These are phyloP conservation scores for Melieria omissa DNA, from an alignment of 2,888 invertebrate species.

Conservation along the genomic window DNA sequence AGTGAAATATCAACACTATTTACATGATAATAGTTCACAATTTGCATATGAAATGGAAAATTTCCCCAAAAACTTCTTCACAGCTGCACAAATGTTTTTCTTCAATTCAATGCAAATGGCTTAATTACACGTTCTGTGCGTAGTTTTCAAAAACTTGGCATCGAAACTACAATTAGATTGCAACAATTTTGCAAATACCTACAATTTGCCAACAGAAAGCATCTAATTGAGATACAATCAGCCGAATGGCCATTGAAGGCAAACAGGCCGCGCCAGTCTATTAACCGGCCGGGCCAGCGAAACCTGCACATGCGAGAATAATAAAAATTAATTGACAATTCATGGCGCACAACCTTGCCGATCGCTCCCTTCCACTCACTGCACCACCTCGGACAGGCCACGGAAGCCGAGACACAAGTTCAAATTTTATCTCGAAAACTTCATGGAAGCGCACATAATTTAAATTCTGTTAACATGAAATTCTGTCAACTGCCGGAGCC, in stretches of 20 bases:
- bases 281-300: neutral
- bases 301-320: slow-evolving; percentile 39
- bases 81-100: too few relatives aligned
- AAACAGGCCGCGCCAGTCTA: neutral
- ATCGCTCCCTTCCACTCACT: slow-evolving; percentile 2
- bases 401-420: slow-evolving; percentile 6
- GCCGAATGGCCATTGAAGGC: neutral
- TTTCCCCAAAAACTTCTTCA: too few relatives aligned
- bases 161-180: slow-evolving; percentile 9
- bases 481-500: slow-evolving; percentile 6
- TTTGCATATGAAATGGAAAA: too few relatives aligned
- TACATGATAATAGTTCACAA: too few relatives aligned
- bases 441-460: slow-evolving; percentile 32
- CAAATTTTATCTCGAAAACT: slow-evolving; percentile 33
- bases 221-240: slow-evolving; percentile 25
- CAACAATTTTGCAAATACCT: slow-evolving; percentile 10
- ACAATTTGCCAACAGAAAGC: slow-evolving; percentile 13
- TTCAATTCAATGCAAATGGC: too few relatives aligned
- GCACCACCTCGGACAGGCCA: neutral
- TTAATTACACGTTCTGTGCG: too few relatives aligned
- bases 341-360: slow-evolving; percentile 29
- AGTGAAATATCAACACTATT: too few relatives aligned
- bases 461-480: slow-evolving; percentile 29
- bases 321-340: slow-evolving; percentile 45
- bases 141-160: neutral